phyloP scores from a whole-genome alignment of 2,113 vertebrate species.

The Dicentrarchus labrax region DNA sequence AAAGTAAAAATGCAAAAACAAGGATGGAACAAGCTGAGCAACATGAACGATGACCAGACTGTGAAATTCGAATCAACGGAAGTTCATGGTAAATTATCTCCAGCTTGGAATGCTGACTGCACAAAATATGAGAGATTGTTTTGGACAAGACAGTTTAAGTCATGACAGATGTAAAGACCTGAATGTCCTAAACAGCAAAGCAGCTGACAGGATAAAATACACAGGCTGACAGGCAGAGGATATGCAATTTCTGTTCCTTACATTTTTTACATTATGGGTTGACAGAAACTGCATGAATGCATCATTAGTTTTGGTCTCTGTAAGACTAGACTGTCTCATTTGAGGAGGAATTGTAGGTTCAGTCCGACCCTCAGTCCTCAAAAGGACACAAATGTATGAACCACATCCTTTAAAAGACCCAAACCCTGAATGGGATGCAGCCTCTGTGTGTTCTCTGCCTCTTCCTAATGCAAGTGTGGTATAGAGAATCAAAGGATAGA shows the following conservation, averaged over 20 bases:
- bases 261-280: not conserved
- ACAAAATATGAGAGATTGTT: not conserved
- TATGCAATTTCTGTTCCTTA: conserved; percentile 26
- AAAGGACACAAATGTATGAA: not conserved
- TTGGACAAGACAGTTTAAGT: conserved; percentile 4
- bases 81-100: conserved; percentile 7
- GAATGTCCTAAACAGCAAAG: conserved; percentile 12
- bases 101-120: not conserved
- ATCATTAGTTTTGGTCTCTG: conserved; percentile 22
- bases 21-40: not conserved
- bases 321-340: not conserved
- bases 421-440: not conserved
- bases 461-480: not conserved
- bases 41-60: not conserved
- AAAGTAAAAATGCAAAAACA: conserved; percentile 12
- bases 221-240: conserved; percentile 20
- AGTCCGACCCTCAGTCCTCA: not conserved
- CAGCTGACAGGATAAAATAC: conserved; percentile 16
- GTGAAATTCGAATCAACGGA: not conserved
- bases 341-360: not conserved
- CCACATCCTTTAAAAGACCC: not conserved
- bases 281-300: conserved; percentile 17
- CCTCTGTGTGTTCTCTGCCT: not conserved
- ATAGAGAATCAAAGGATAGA: conserved; percentile 4
- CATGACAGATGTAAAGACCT: conserved; percentile 18